Evolutionary conservation across 2,113 vertebrate species (phyloP), one percentile per base, ranked within the genome.

Genomic region (Actenoides hombroni): DNA sequence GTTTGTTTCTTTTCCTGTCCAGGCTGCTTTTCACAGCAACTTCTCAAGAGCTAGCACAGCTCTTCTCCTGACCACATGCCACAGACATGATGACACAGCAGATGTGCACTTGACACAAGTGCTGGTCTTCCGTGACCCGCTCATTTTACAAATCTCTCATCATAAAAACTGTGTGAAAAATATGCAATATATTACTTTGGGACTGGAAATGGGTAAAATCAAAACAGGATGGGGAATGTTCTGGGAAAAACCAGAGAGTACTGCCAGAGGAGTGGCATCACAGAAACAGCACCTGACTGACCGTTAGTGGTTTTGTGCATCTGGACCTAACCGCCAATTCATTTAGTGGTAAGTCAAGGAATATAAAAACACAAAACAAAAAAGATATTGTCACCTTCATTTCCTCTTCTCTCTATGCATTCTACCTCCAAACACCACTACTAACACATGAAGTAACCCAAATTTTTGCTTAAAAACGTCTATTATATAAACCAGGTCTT

Each of bases 321-420:
- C 56, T 71, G 79, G 49, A 87, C 49, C 70, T 28, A 80, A 64
- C 74, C 83, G 35, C 46, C 76, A 68, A 92, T 92, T 94, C 70
- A 88, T 94, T 96, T 67, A 94, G 57, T 48, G 63, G 67, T 59
- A 86, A 81, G 54, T 75, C 74, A 83, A 71, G 49, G 68, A 88
- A 88, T 48, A 31, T 15, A 46, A 46, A 19, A 56, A 28, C 40
- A 31, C 33, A 51, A 19, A 35, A 10, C 23, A 53, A n/a, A n/a
- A 53, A 64, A 39, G 18, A 16, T 88, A 95, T 19, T 40, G 18
- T 90, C 84, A 75, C 60, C 68, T 95, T 90, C 35, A 53, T 10
- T 44, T 54, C 39, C 44, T 46, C 74, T 28, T 90, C 42, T 78
- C 4, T 77, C 31, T 14, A 8, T 35, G 11, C 28, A 44, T 2